Conservation (phyloP, 2,888 invertebrate genomes). For the Rhodophaea formosa region DNA sequence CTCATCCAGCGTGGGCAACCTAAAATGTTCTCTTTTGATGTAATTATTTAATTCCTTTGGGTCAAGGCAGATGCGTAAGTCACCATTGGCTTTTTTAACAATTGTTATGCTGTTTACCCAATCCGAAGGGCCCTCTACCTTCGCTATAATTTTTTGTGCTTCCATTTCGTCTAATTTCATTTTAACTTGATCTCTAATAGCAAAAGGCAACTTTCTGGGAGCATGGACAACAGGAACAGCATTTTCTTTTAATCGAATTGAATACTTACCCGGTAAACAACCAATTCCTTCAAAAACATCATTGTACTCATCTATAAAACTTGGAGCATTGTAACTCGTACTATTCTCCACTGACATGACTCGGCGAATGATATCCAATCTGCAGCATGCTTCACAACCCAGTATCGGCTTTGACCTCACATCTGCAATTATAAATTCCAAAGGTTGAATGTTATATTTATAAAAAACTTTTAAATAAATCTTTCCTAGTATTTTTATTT, state of each 20-base stretch:
- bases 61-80: constrained; percentile 9
- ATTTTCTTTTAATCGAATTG: constrained; percentile 12
- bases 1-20: constrained; percentile 24
- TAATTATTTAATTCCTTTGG: constrained; percentile 24
- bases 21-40: constrained; percentile 25
- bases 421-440: constrained; percentile 22
- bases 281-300: not conserved
- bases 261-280: too few species aligned
- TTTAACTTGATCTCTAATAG: constrained; percentile 7
- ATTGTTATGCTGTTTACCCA: constrained; percentile 26
- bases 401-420: constrained; percentile 17
- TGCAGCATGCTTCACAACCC: constrained; percentile 12
- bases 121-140: constrained; percentile 26
- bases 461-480: constrained; percentile 13
- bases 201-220: constrained; percentile 19
- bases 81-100: too few species aligned
- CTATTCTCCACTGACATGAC: constrained; percentile 1
- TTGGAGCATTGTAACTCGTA: not conserved
- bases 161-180: constrained; percentile 5
- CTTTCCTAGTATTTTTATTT: constrained; percentile 11
- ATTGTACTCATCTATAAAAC: not conserved
- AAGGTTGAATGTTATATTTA: constrained; percentile 12
- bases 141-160: constrained; percentile 19
- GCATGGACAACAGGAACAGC: constrained; percentile 18
- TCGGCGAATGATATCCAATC: constrained; percentile 17